A percentile compares a stretch with the other conserved stretches of the same genome.
Evolutionary conservation across 2,888 invertebrate species (phyloP).

Genomic region (Euplagia quadripunctaria): DNA sequence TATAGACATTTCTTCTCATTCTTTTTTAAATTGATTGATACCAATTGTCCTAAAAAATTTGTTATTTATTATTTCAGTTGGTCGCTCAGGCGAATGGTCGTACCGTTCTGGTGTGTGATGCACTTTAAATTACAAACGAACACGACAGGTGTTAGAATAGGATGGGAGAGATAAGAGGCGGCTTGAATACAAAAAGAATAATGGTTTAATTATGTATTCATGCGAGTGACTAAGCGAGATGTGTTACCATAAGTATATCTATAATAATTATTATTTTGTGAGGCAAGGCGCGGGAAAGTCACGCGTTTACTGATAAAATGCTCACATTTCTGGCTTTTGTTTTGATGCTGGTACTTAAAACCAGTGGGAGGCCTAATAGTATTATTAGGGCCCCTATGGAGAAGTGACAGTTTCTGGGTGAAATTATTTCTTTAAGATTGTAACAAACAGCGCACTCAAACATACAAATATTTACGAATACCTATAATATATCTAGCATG

Average conservation of each 20-base stretch:
- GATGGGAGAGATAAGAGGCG: constrained; percentile 12
- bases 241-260: not conserved
- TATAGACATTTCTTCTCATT: not conserved
- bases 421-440: not conserved
- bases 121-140: constrained; percentile 9
- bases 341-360: not conserved
- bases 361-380: not conserved
- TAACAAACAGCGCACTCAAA: not conserved
- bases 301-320: not conserved
- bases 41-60: not conserved
- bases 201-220: constrained; percentile 27
- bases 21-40: not conserved
- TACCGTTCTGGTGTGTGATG: constrained; percentile 2
- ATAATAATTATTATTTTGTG: constrained; percentile 6
- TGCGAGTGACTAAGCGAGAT: constrained; percentile 19
- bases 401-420: not conserved
- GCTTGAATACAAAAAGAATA: constrained; percentile 13
- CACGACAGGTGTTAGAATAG: constrained; percentile 23
- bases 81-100: not conserved
- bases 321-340: not conserved
- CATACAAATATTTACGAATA: not conserved
- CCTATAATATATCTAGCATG: not conserved
- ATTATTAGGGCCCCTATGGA: not conserved
- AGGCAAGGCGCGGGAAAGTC: not conserved
- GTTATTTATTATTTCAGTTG: not conserved